Base-by-base conservation (phyloP, 2,888 invertebrate species). In the Callinectes sapidus region DNA sequence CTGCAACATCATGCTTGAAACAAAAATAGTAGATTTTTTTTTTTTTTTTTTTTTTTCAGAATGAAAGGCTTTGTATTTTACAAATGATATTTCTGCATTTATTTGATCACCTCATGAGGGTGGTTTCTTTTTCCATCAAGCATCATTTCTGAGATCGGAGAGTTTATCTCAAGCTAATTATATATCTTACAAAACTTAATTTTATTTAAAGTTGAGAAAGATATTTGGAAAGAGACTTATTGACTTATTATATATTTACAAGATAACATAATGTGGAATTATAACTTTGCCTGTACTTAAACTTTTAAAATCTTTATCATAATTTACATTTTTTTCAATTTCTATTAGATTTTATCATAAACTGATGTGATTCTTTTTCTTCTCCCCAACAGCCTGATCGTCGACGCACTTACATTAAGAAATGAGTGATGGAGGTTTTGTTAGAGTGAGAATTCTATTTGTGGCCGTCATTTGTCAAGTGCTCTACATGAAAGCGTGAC, bases 341-440 rank as follows among this genome's bases (percentile, higher is more conserved):
- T 71, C n/a, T 23, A n/a, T 28, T 71, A n/a, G 13, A 71, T 71
- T n/a, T 13, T 28, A 71, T 71, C 28, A 6, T 71, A 71, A 28
- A 71, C 28, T 28, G 71, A 71, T 71, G 13, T 28, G 13, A 71
- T 13, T 28, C 28, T 10, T 71, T 71, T 92, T 42, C 35, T 48
- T 77, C 54, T 32, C 55, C 6, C 13, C 42, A 39, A 13, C 93
- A 93, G 93, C 93, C 93, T 66, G 93, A 93, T 61, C 90, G 93
- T 35, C 90, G 93, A 28, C 89, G 93, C 32, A 61, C 89, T 14
- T 93, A 93, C 91, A 93, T 93, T 81, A 93, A 93, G 89, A 93
- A 93, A 91, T 93, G 93, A 93, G 32, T 8, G n/a, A 32, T 6
- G 42, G 54, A 35, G 14, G 18, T 18, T 39, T 66, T 54, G 61